Evolutionary conservation across 2,797 vertebrate genomes (phyloP).

Genomic region (Cynodonichthys magdalenae): DNA sequence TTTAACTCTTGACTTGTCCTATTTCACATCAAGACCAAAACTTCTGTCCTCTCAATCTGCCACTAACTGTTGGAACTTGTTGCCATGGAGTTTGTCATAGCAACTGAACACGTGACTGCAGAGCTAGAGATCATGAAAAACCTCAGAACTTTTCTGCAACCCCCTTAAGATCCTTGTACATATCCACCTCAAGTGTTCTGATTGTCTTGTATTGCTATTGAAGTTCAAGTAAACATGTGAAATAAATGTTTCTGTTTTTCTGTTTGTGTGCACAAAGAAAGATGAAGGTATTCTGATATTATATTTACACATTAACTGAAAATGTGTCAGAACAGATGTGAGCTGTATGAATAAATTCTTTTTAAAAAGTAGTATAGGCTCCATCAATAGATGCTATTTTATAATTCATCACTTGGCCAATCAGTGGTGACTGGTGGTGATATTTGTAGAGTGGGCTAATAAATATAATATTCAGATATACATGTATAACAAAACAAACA

Average conservation of each 20-base stretch:
- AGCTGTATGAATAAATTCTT: too few relatives aligned
- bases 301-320: too few relatives aligned
- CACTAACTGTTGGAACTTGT: slow-evolving; percentile 62
- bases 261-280: slow-evolving; percentile 36
- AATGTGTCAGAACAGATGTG: too few relatives aligned
- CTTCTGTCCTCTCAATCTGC: slow-evolving; percentile 25
- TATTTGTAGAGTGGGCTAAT: too few relatives aligned
- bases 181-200: slow-evolving; percentile 79
- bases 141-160: slow-evolving; percentile 77
- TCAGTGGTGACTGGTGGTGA: too few relatives aligned
- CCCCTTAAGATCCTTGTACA: slow-evolving; percentile 70
- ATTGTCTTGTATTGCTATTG: slow-evolving; percentile 84
- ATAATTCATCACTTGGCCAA: background rate
- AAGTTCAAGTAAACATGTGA: slow-evolving; percentile 82
- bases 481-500: too few relatives aligned
- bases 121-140: slow-evolving; percentile 72
- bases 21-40: slow-evolving; percentile 72
- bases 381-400: background rate
- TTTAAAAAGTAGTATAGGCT: too few relatives aligned
- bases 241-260: slow-evolving; percentile 63
- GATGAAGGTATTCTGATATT: background rate
- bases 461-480: too few relatives aligned
- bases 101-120: slow-evolving; percentile 68
- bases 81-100: slow-evolving; percentile 60
- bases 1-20: slow-evolving; percentile 69